These are phyloP conservation scores for Scomber colias DNA, from an alignment of 2,113 vertebrate species.

Conservation along the genomic window DNA sequence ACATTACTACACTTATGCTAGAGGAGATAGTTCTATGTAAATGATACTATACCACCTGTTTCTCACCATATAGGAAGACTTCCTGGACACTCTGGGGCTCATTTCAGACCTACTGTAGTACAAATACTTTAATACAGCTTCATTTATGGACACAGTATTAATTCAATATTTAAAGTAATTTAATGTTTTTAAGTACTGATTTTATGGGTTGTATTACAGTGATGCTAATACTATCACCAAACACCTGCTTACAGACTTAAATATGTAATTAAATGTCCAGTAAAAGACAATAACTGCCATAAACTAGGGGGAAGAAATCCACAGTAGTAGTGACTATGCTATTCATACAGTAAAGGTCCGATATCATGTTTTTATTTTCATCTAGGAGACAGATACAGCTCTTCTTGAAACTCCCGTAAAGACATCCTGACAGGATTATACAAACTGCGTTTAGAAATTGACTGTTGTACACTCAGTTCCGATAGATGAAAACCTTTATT, in stretches of 20 bases:
- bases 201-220: background rate
- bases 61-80: background rate
- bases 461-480: background rate
- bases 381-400: too few relatives aligned
- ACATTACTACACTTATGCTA: background rate
- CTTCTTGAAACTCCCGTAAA: too few relatives aligned
- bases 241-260: too few relatives aligned
- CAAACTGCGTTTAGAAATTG: background rate
- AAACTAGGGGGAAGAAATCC: too few relatives aligned
- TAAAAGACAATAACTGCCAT: too few relatives aligned
- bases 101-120: too few relatives aligned
- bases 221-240: background rate
- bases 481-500: slow-evolving; percentile 46
- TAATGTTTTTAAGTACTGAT: too few relatives aligned
- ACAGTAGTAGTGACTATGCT: background rate
- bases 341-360: too few relatives aligned
- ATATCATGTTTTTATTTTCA: too few relatives aligned
- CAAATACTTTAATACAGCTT: background rate
- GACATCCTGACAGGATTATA: too few relatives aligned
- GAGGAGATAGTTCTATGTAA: background rate
- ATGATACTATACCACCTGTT: background rate
- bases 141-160: background rate
- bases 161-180: too few relatives aligned
- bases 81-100: background rate
- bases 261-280: too few relatives aligned